Conservation (phyloP, 2,888 invertebrate species). For the Hydropsyche betteni region DNA sequence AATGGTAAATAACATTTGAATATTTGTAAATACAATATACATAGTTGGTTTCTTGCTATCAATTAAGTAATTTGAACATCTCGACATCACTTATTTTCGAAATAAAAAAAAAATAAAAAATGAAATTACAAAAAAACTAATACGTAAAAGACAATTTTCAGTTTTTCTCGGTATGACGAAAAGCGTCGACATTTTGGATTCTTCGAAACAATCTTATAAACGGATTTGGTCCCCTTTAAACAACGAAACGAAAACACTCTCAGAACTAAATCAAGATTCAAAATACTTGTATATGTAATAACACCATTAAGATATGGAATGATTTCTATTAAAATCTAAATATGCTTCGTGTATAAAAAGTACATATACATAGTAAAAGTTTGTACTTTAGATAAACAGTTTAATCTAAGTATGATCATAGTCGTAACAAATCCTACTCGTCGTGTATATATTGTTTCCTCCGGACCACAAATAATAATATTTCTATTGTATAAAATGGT, state of each 20-base stretch:
- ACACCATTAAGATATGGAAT: constrained; percentile 35
- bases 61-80: neutral
- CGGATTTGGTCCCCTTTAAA: constrained; percentile 43
- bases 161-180: neutral
- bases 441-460: neutral
- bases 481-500: neutral
- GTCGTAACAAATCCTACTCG: neutral
- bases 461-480: neutral
- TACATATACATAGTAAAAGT: constrained; percentile 15
- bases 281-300: constrained; percentile 11
- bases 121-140: neutral
- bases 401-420: constrained; percentile 20
- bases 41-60: neutral
- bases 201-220: constrained; percentile 16
- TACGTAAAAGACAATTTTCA: neutral
- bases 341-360: constrained; percentile 25
- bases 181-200: neutral
- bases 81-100: neutral
- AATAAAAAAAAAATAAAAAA: neutral
- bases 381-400: constrained; percentile 40
- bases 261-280: constrained; percentile 1
- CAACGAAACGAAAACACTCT: constrained; percentile 7
- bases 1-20: constrained; percentile 36
- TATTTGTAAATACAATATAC: neutral
- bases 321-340: constrained; percentile 34